phyloP scores from a whole-genome alignment of 2,113 vertebrate genomes.

The Sphyrna mokarran region DNA sequence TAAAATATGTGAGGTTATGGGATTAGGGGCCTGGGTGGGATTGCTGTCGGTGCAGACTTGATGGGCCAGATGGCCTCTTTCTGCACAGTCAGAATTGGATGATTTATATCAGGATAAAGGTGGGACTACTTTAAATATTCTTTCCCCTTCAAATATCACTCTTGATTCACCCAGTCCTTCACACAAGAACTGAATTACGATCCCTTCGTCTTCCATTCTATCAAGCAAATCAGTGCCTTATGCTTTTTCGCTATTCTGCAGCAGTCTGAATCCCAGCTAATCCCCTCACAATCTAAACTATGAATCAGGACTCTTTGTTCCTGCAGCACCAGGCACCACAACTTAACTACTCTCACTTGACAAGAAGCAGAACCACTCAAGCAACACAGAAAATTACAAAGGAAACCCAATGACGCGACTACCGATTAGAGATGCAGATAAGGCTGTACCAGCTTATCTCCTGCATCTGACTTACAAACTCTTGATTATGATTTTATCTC shows the following conservation, averaged over 20 bases:
- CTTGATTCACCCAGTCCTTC: neutral
- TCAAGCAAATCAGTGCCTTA: neutral
- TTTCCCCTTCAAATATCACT: neutral
- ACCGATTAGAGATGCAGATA: neutral
- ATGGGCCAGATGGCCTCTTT: too few relatives aligned
- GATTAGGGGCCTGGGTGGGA: too few relatives aligned
- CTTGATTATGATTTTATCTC: neutral
- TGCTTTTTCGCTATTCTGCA: neutral
- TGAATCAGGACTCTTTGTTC: constrained; percentile 32
- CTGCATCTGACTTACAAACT: neutral
- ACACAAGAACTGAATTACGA: neutral
- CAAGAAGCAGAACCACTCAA: constrained; percentile 29
- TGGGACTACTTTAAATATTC: neutral
- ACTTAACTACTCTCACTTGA: constrained; percentile 31
- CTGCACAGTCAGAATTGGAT: too few relatives aligned
- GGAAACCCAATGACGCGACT: neutral
- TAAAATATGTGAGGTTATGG: too few relatives aligned
- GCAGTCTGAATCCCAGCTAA: neutral
- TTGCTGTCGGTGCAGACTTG: too few relatives aligned
- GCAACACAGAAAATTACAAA: constrained; percentile 6
- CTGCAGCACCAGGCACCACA: neutral
- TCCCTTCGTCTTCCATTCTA: neutral
- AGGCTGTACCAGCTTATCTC: constrained; percentile 4
- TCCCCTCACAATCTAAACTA: constrained; percentile 27
- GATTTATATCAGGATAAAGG: neutral